phyloP scores from a whole-genome alignment of 2,113 vertebrate species.

The Trachemys scripta region DNA sequence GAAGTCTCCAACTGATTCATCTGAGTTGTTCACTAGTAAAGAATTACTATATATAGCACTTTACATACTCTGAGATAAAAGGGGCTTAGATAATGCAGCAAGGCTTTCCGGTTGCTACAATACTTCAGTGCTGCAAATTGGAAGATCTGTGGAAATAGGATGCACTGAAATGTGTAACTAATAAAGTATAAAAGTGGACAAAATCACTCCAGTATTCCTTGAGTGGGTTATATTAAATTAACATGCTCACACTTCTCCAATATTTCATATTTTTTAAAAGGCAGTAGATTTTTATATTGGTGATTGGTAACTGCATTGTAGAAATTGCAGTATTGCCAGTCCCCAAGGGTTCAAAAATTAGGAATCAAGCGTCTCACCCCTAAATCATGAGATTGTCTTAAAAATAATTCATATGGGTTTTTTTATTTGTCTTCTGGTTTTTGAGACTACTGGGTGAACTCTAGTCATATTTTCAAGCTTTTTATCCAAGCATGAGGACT shows the following conservation, averaged over 20 bases:
- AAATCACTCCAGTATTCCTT: background rate
- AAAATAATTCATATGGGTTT: too few species aligned
- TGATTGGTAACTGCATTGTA: background rate
- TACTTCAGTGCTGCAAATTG: background rate
- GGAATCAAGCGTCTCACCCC: too few species aligned
- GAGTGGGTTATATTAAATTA: background rate
- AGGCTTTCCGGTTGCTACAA: background rate
- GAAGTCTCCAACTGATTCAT: background rate
- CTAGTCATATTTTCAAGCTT: too few species aligned
- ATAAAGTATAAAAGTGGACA: background rate
- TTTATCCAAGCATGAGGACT: too few species aligned
- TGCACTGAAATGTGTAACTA: background rate
- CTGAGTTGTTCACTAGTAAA: conserved; percentile 11
- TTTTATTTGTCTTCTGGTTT: too few species aligned
- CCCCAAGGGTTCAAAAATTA: too few species aligned
- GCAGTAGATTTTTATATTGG: background rate
- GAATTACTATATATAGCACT: background rate
- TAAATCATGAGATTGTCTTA: too few species aligned
- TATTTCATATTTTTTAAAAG: background rate
- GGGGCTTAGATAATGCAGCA: background rate
- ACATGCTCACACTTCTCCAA: background rate
- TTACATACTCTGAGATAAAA: background rate
- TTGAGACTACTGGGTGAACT: too few species aligned
- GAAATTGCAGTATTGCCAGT: background rate
- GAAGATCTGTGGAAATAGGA: background rate